Percentiles rank a stretch among this genome's conserved stretches.
These are phyloP conservation scores for Andricus grossulariae DNA, from an alignment of 1,140 invertebrate genomes.

Conservation along the genomic window DNA sequence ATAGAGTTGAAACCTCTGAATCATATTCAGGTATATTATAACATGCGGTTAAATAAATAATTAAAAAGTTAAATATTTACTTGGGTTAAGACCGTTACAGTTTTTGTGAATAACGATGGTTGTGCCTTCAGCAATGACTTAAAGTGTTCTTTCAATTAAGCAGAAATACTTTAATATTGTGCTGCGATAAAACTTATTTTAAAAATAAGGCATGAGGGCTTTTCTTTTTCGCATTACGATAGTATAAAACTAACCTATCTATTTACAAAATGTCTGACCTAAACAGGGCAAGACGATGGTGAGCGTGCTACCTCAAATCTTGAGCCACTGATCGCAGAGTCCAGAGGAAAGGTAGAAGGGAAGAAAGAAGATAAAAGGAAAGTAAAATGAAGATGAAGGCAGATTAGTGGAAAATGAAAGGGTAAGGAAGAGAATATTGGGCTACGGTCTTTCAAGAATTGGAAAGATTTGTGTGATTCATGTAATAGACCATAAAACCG, in stretches of 20 bases:
- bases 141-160: slow-evolving; percentile 13
- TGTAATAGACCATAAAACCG: background rate
- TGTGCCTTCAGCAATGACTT: slow-evolving; percentile 8
- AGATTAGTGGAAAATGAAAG: background rate
- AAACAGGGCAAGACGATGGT: slow-evolving; percentile 31
- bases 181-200: slow-evolving; percentile 15
- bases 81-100: slow-evolving; percentile 5
- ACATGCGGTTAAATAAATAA: slow-evolving; percentile 18
- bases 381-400: background rate
- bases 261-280: slow-evolving; percentile 59
- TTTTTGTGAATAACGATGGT: background rate
- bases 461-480: slow-evolving; percentile 36
- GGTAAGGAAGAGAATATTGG: background rate
- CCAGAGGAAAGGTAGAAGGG: slow-evolving; percentile 1
- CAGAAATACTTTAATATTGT: slow-evolving; percentile 15
- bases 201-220: slow-evolving; percentile 1
- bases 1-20: background rate
- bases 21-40: background rate
- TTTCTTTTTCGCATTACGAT: slow-evolving; percentile 46
- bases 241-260: slow-evolving; percentile 69
- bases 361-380: background rate
- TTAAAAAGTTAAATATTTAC: slow-evolving; percentile 26
- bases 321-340: slow-evolving; percentile 4
- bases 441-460: slow-evolving; percentile 32
- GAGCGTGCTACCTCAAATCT: background rate